These are phyloP conservation scores for Hydrophis major DNA, from an alignment of 2,797 vertebrate species.

Conservation along the genomic window DNA sequence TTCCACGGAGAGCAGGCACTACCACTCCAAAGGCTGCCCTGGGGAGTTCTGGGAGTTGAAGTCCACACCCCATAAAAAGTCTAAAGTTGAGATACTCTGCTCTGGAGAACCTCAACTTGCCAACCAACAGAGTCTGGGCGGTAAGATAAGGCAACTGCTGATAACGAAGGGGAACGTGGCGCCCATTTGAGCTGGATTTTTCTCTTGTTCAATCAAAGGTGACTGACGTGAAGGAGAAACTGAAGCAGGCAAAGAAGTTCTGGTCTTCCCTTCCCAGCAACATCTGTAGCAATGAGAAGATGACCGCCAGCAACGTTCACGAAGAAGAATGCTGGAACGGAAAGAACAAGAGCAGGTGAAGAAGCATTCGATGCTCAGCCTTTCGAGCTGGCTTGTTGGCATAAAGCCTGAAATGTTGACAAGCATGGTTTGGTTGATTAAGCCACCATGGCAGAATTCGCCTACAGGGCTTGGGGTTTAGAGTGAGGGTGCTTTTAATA, in stretches of 20 bases:
- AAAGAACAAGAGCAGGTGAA: slow-evolving; percentile 91
- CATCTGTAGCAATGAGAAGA: slow-evolving; percentile 85
- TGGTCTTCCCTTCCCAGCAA: slow-evolving; percentile 94
- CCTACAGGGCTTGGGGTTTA: neutral
- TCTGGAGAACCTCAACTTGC: neutral
- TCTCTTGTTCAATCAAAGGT: slow-evolving; percentile 71
- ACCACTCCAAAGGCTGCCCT: neutral
- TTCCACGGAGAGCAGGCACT: neutral
- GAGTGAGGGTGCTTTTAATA: no score
- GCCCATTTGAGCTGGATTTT: neutral
- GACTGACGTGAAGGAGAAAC: slow-evolving; percentile 91
- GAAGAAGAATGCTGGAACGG: slow-evolving; percentile 96
- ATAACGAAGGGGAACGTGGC: neutral
- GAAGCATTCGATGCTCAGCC: neutral
- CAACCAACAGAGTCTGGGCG: neutral
- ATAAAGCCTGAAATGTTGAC: neutral
- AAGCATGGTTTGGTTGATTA: neutral
- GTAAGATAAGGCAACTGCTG: neutral
- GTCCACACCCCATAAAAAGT: neutral
- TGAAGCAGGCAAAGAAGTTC: slow-evolving; percentile 96
- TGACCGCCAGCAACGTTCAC: slow-evolving; percentile 72
- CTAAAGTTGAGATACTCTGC: neutral
- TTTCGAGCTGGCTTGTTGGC: neutral
- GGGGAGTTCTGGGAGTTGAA: neutral
- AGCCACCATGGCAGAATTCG: neutral